Evolutionary conservation across 2,888 invertebrate genomes (phyloP), one percentile per base, ranked within the genome.

Genomic region (Hyppa rectilinea): DNA sequence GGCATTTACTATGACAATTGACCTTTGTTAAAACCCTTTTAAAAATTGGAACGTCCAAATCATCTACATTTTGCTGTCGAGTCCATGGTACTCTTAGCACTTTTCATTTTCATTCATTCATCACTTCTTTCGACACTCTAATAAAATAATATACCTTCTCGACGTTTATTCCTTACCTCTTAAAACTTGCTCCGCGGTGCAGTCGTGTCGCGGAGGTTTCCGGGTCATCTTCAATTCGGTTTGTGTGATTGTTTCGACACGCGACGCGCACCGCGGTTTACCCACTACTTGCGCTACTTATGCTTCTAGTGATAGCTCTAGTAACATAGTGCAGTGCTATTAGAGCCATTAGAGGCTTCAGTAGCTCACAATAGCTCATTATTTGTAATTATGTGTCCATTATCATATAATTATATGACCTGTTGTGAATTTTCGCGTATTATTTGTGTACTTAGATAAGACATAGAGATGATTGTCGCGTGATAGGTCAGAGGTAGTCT

Each of bases 221-320:
- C 89, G 86, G 88, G 88, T 85, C 88, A 87, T 82, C 86, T 83
- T 83, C 84, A 80, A 82, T 86, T 83, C 80, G 73, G 80, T 78
- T 86, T 77, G 81, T 80, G 80, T 78, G 81, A 83, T 81, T 81
- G 82, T 84, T 73, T 84, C 75, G 83, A 83, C 89, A 87, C 86
- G 89, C 87, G 82, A 84, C 43, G 71, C 60, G 63, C 77, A 43
- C 56, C 26, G 63, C 34, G 56, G 36, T 38, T 38, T 60, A 77
- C 60, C 66, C 78, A 79, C 78, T 71, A 49, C 66, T 63, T 61
- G 66, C 45, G 78, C 78, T 81, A 78, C 78, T 71, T 77, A 29
- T 3, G 2, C 31, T 31, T 17, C 40, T 26, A 40, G 61, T 60
- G 59, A 66, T 53, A 71, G 55, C 20, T 71, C 49, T 34, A 50